phyloP scores from a whole-genome alignment of 2,888 invertebrate species.

The Parascotia fuliginaria region DNA sequence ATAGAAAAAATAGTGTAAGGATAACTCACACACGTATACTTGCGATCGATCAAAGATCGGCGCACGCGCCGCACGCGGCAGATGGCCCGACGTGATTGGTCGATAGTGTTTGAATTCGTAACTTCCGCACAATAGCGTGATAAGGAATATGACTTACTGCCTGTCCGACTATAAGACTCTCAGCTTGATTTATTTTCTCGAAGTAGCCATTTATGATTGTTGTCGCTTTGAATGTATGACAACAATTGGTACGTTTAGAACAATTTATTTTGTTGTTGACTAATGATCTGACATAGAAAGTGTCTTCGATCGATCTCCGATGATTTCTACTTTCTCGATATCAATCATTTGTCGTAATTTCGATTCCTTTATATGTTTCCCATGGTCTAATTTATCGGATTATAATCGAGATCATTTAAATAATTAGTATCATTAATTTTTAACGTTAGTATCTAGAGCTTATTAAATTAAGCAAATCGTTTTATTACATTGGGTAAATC shows the following conservation, averaged over 20 bases:
- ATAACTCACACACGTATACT: constrained; percentile 60
- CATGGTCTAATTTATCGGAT: constrained; percentile 33
- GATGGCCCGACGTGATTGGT: constrained; percentile 79
- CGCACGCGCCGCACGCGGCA: constrained; percentile 76
- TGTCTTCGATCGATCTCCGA: constrained; percentile 50
- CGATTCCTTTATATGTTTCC: constrained; percentile 43
- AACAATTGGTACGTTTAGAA: constrained; percentile 47
- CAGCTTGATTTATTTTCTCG: constrained; percentile 60
- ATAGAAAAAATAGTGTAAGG: constrained; percentile 56
- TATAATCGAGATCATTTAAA: constrained; percentile 32
- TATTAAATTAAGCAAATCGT: not conserved
- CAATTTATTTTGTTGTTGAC: constrained; percentile 47
- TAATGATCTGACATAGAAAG: constrained; percentile 53
- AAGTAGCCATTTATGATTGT: constrained; percentile 50
- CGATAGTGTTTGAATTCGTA: constrained; percentile 69
- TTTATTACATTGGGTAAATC: not conserved
- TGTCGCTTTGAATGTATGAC: constrained; percentile 41
- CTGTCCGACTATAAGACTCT: constrained; percentile 41
- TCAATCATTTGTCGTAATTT: constrained; percentile 55
- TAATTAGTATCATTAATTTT: constrained; percentile 26
- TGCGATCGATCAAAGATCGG: constrained; percentile 74
- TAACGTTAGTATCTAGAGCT: not conserved
- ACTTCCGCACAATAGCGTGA: constrained; percentile 79
- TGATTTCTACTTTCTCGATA: constrained; percentile 62
- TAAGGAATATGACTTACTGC: constrained; percentile 74